phyloP scores from a whole-genome alignment of 1,140 invertebrate species.

The Agrypnia vestita region DNA sequence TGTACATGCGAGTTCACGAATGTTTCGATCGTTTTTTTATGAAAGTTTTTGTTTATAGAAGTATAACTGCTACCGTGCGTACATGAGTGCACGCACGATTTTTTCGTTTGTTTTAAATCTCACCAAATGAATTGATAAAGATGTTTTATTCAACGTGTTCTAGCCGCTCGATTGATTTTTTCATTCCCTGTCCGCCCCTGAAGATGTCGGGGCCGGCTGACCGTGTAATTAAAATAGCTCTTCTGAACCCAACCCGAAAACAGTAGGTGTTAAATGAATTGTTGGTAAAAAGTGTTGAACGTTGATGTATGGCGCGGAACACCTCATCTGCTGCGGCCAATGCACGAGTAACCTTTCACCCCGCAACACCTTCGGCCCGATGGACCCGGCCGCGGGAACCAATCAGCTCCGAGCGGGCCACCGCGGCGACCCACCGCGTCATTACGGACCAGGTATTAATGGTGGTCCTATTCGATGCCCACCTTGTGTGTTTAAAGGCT shows the following conservation, averaged over 20 bases:
- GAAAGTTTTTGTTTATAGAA: too few relatives aligned
- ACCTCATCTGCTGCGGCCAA: constrained; percentile 27
- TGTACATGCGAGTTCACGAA: too few relatives aligned
- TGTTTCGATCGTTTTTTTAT: too few relatives aligned
- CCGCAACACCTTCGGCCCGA: constrained; percentile 21
- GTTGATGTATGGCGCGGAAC: constrained; percentile 20
- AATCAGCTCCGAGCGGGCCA: constrained; percentile 23
- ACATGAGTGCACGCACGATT: too few relatives aligned
- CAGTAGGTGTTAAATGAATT: constrained; percentile 50
- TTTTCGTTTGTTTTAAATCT: too few relatives aligned
- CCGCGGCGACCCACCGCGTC: too few relatives aligned
- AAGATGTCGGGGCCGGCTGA: too few relatives aligned
- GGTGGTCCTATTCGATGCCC: background rate
- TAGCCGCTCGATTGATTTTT: too few relatives aligned
- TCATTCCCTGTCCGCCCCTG: too few relatives aligned
- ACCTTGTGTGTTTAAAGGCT: background rate
- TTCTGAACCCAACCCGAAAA: constrained; percentile 35
- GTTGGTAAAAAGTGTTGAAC: constrained; percentile 42
- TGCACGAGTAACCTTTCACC: constrained; percentile 40
- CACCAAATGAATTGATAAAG: too few relatives aligned
- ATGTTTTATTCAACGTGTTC: too few relatives aligned
- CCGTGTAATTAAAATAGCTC: constrained; percentile 31
- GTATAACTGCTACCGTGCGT: too few relatives aligned
- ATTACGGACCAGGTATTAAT: background rate
- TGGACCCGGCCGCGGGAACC: constrained; percentile 31